phyloP scores from a whole-genome alignment of 2,797 vertebrate species.

The Danio aesculapii region DNA sequence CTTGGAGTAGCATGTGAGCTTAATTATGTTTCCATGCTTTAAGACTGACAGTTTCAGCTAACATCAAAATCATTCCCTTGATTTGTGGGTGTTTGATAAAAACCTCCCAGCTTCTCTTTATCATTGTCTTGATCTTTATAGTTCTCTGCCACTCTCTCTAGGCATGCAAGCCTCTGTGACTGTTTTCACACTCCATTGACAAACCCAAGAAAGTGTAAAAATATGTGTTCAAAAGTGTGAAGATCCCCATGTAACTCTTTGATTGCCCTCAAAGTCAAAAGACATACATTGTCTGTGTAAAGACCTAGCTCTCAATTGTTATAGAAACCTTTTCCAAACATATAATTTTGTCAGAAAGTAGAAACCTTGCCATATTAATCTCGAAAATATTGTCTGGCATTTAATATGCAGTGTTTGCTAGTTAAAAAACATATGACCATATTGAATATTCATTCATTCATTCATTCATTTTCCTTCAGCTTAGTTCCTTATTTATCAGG shows the following conservation, averaged over 20 bases:
- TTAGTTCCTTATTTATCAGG: too few species aligned
- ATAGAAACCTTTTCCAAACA: not conserved
- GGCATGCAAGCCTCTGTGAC: slow-evolving; percentile 12
- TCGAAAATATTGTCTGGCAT: not conserved
- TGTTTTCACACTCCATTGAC: slow-evolving; percentile 62
- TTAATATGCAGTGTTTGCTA: too few species aligned
- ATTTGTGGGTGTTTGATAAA: slow-evolving; percentile 13
- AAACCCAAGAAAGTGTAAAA: slow-evolving; percentile 59
- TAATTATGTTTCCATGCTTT: not conserved
- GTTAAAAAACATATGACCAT: too few species aligned
- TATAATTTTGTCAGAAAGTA: too few species aligned
- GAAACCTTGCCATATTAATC: not conserved
- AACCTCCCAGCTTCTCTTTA: not conserved
- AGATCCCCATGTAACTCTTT: slow-evolving; percentile 33
- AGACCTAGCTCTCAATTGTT: not conserved
- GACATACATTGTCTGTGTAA: not conserved
- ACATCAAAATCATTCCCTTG: not conserved
- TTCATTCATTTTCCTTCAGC: too few species aligned
- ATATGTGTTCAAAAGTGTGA: slow-evolving; percentile 37
- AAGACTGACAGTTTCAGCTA: slow-evolving; percentile 25
- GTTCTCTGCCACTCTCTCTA: slow-evolving; percentile 9
- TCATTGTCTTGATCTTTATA: not conserved
- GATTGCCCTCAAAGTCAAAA: slow-evolving; percentile 26
- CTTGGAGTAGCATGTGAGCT: not conserved
- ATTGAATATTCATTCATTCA: too few species aligned